phyloP scores from a whole-genome alignment of 2,113 vertebrate species.

The Poeciliopsis occidentalis region DNA sequence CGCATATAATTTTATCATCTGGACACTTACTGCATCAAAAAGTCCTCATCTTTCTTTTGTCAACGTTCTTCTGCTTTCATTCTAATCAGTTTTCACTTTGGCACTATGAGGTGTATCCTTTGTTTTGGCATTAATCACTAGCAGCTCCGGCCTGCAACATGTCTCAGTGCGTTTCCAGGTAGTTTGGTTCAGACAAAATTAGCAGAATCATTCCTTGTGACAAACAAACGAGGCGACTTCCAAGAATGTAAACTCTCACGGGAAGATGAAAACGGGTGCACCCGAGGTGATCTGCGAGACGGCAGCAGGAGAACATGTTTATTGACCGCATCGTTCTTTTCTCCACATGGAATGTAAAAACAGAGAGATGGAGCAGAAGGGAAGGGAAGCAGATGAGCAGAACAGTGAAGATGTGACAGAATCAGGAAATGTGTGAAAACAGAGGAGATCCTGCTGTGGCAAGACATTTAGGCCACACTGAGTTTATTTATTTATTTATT shows the following conservation, averaged over 20 bases:
- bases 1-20: neutral
- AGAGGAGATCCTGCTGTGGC: slow-evolving; percentile 53
- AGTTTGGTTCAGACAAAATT: no score
- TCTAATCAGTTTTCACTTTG: neutral
- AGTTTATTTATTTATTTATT: no score
- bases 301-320: slow-evolving; percentile 45
- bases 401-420: slow-evolving; percentile 63
- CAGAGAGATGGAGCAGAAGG: slow-evolving; percentile 34
- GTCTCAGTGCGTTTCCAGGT: neutral
- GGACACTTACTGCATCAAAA: neutral
- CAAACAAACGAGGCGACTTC: slow-evolving; percentile 51
- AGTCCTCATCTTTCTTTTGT: neutral
- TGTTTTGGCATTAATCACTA: neutral
- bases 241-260: slow-evolving; percentile 43
- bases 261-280: slow-evolving; percentile 37
- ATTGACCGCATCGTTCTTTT: slow-evolving; percentile 43
- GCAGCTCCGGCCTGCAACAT: neutral
- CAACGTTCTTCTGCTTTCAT: neutral
- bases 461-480: slow-evolving; percentile 67
- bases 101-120: neutral
- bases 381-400: slow-evolving; percentile 34
- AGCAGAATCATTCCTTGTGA: slow-evolving; percentile 7
- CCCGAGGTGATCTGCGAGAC: slow-evolving; percentile 47
- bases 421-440: slow-evolving; percentile 68
- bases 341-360: slow-evolving; percentile 50